A percentile compares a stretch with the other conserved stretches of the same genome.
Conservation (phyloP, 2,888 invertebrate species). For the Calameuta idolon region DNA sequence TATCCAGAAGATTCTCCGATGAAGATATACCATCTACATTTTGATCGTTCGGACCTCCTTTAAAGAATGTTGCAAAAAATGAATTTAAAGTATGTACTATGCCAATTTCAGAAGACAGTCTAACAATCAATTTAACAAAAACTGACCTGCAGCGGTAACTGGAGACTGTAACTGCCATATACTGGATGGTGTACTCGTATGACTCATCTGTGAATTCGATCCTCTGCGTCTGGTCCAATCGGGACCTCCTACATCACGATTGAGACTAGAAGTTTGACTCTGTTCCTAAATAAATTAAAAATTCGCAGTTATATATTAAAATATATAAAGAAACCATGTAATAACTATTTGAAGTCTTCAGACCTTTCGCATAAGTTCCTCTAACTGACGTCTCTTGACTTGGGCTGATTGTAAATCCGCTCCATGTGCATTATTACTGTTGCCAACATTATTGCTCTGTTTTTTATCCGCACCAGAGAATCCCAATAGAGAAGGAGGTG, state of each 20-base stretch:
- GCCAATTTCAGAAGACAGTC: not conserved
- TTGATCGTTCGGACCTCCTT: slow-evolving; percentile 49
- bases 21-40: slow-evolving; percentile 51
- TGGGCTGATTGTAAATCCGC: slow-evolving; percentile 62
- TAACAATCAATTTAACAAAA: not conserved
- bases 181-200: slow-evolving; percentile 54
- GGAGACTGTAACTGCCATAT: slow-evolving; percentile 49
- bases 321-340: not conserved
- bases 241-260: slow-evolving; percentile 46
- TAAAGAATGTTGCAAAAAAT: not conserved
- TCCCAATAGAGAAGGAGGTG: slow-evolving; percentile 39
- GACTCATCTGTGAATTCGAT: slow-evolving; percentile 56
- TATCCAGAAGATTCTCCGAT: slow-evolving; percentile 57
- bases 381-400: slow-evolving; percentile 75
- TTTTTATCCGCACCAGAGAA: slow-evolving; percentile 45
- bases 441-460: slow-evolving; percentile 47
- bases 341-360: not conserved
- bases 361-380: slow-evolving; percentile 75
- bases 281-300: slow-evolving; percentile 44
- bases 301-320: not conserved
- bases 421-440: slow-evolving; percentile 53
- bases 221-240: slow-evolving; percentile 56
- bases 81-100: not conserved
- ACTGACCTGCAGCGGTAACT: slow-evolving; percentile 43
- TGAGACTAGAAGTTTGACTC: slow-evolving; percentile 45